Evolutionary conservation across 2,113 vertebrate species (phyloP).

Genomic region (Tenebrosternarchus preto): DNA sequence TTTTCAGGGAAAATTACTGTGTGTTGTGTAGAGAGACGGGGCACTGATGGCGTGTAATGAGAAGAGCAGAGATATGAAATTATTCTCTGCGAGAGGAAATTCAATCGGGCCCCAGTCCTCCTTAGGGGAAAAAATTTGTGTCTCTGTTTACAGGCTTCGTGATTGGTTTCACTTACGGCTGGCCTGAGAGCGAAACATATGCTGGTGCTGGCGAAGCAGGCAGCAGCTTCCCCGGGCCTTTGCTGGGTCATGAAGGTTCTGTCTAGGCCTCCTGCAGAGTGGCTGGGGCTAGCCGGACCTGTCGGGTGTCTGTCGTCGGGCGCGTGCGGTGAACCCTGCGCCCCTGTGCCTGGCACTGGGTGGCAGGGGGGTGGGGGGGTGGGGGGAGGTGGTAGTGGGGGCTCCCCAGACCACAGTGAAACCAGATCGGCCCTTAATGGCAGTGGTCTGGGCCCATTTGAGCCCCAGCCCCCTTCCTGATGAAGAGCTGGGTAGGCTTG

Average conservation of each 20-base stretch:
- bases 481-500: slow-evolving; percentile 41
- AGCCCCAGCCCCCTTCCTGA: slow-evolving; percentile 48
- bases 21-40: slow-evolving; percentile 29
- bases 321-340: slow-evolving; percentile 45
- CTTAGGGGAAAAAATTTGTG: slow-evolving; percentile 54
- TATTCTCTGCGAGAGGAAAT: slow-evolving; percentile 58
- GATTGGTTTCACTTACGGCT: slow-evolving; percentile 56
- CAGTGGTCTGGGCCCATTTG: slow-evolving; percentile 51
- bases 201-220: neutral
- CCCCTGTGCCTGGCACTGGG: slow-evolving; percentile 29
- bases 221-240: neutral
- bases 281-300: slow-evolving; percentile 32
- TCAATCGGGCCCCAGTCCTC: slow-evolving; percentile 53
- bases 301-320: slow-evolving; percentile 43
- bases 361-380: slow-evolving; percentile 24
- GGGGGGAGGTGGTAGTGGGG: no score
- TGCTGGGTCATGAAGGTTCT: neutral
- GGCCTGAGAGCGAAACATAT: slow-evolving; percentile 46
- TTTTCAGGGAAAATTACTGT: slow-evolving; percentile 1
- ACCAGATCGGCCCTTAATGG: slow-evolving; percentile 62
- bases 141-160: slow-evolving; percentile 62
- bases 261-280: neutral
- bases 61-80: slow-evolving; percentile 49
- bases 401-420: slow-evolving; percentile 55
- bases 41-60: slow-evolving; percentile 50